Evolutionary conservation across 2,888 invertebrate genomes (phyloP), one percentile per base, ranked within the genome.

Genomic region (Tenthredo mesomela): DNA sequence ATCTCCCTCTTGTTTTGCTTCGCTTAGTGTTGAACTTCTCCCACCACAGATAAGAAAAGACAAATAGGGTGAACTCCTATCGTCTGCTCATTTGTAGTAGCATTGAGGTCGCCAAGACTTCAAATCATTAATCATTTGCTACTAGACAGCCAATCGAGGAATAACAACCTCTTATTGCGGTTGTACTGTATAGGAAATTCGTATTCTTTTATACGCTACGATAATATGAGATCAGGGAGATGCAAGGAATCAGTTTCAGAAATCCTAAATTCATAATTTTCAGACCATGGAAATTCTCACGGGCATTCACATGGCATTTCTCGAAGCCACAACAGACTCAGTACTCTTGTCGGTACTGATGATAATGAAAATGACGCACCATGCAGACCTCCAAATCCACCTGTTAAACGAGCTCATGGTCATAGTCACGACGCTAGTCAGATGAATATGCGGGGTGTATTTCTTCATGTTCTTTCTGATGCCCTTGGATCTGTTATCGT

Each of bases 391-490:
- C 91, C 93, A 2, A 87, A 90, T 12, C 88, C 89, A 37, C 87
- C 89, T 75, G 92, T 93, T 73, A 93, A 94, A 85, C 92, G 94
- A 84, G 93, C 93, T 12, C 95, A 95, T 88, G 94, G 94, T 5
- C 95, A 95, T 89, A 94, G 94, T 84, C 94, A 94, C 88, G 95
- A 96, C 91, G 95, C 97, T 0, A 96, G 96, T 2, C 98, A 98
- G 92, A 97, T 99, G 97, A 99, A 99, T 93, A 99, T 99, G 99
- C 96, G 98, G 84, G 99, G 99, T n/a, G 99, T 99, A n/a, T 99
- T 99, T 93, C 95, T 99, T 84, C 99, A 99, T 93, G 97, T 99
- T 5, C 94, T 99, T 58, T 99, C 99, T 77, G 99, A 99, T 94
- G 99, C 99, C 29, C 94, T 99, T 77, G 99, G 99, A 83, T 98